Evolutionary conservation across 2,797 vertebrate genomes (phyloP).

Genomic region (Trachops cirrhosus): DNA sequence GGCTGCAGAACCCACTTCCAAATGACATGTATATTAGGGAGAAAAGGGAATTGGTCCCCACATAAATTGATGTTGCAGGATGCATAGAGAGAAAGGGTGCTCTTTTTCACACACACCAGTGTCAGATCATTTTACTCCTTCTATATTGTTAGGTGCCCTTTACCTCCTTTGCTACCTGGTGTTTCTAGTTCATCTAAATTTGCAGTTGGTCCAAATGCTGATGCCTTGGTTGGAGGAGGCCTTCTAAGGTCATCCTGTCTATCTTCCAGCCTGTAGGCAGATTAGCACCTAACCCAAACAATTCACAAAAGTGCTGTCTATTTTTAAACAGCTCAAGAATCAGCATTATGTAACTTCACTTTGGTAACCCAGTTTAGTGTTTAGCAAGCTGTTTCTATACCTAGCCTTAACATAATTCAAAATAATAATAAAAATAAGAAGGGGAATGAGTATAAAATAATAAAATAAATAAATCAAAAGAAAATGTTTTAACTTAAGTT

Average conservation of each 20-base stretch:
- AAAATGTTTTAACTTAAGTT: neutral
- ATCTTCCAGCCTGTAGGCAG: neutral
- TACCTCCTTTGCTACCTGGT: neutral
- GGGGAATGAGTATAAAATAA: neutral
- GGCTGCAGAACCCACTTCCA: neutral
- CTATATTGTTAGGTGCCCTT: neutral
- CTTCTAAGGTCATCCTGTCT: neutral
- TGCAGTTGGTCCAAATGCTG: neutral
- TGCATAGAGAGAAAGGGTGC: neutral
- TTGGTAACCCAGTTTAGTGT: constrained; percentile 31
- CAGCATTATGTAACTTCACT: constrained; percentile 19
- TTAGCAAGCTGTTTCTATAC: neutral
- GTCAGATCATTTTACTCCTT: neutral
- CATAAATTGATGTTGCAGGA: neutral
- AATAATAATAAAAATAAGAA: neutral
- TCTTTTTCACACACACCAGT: neutral
- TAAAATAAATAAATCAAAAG: neutral
- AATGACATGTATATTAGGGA: neutral
- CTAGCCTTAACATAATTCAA: neutral
- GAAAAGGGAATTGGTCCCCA: neutral
- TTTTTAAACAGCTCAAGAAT: constrained; percentile 47
- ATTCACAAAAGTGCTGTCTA: neutral
- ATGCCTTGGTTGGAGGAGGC: neutral
- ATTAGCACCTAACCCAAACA: neutral
- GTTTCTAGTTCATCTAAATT: neutral